phyloP scores from a whole-genome alignment of 2,113 vertebrate species.

The Recurvirostra avosetta region DNA sequence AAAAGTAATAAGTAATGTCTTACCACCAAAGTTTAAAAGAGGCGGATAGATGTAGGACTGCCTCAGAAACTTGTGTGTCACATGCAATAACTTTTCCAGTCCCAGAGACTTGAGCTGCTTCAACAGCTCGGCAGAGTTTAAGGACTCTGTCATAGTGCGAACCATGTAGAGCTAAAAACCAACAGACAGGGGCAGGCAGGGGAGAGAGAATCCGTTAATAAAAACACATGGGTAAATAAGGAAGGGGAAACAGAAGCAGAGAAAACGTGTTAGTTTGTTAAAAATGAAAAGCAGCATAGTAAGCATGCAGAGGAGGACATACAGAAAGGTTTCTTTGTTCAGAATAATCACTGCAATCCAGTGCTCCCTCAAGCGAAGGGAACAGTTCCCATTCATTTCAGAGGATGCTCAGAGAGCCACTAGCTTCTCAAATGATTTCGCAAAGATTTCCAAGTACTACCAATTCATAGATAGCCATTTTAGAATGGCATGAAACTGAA shows the following conservation, averaged over 20 bases:
- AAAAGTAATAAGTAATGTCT: constrained; percentile 73
- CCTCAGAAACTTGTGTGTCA: constrained; percentile 85
- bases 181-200: constrained; percentile 76
- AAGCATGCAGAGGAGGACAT: constrained; percentile 18
- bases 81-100: constrained; percentile 84
- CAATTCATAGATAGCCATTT: background rate
- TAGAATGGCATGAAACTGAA: background rate
- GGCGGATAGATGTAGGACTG: constrained; percentile 82
- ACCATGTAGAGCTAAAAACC: constrained; percentile 85
- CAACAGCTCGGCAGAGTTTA: constrained; percentile 82
- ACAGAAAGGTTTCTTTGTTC: background rate
- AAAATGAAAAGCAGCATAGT: constrained; percentile 19
- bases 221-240: constrained; percentile 50
- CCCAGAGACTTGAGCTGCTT: constrained; percentile 84
- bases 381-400: background rate
- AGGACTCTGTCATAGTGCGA: constrained; percentile 85
- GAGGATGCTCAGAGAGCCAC: background rate
- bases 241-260: constrained; percentile 55
- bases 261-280: constrained; percentile 70
- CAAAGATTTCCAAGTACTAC: background rate
- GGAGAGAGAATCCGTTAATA: constrained; percentile 75
- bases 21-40: constrained; percentile 86
- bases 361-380: background rate
- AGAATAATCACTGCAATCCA: background rate
- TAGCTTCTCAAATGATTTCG: background rate